These are phyloP conservation scores for Spheniscus mendiculus DNA, from an alignment of 2,113 vertebrate genomes.

Conservation along the genomic window DNA sequence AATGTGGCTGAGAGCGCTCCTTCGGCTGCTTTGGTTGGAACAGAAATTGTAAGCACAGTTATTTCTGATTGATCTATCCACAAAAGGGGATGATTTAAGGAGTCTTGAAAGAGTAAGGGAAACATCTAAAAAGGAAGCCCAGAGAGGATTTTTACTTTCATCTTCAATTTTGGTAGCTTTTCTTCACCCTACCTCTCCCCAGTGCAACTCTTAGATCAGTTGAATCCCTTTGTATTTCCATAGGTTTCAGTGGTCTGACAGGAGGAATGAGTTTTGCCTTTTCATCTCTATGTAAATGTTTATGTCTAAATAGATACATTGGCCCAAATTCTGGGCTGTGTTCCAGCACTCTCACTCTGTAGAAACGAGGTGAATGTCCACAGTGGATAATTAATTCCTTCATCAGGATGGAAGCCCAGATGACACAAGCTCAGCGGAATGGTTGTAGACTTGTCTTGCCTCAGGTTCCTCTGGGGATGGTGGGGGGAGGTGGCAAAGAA, in stretches of 20 bases:
- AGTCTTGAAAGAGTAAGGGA: conserved; percentile 32
- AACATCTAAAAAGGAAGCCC: neutral
- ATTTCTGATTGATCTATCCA: neutral
- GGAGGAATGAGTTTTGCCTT: conserved; percentile 6
- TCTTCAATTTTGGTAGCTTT: conserved; percentile 19
- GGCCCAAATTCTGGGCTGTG: conserved; percentile 9
- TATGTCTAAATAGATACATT: conserved; percentile 47
- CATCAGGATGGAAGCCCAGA: neutral
- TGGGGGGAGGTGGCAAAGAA: neutral
- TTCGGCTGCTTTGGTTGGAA: neutral
- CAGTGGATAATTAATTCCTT: neutral
- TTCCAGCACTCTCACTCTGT: neutral
- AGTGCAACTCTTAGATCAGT: neutral
- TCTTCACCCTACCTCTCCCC: conserved; percentile 12
- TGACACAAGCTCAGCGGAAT: neutral
- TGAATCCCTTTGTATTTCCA: conserved; percentile 11
- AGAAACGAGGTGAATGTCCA: neutral
- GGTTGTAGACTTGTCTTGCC: neutral
- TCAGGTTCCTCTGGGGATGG: neutral
- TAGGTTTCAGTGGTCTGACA: neutral
- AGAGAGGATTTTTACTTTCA: conserved; percentile 52
- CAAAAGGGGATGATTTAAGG: conserved; percentile 16
- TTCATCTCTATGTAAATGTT: conserved; percentile 55
- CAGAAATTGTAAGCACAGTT: neutral
- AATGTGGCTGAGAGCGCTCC: neutral